These are phyloP conservation scores for Grus americana DNA, from an alignment of 2,113 vertebrate species.

Conservation along the genomic window DNA sequence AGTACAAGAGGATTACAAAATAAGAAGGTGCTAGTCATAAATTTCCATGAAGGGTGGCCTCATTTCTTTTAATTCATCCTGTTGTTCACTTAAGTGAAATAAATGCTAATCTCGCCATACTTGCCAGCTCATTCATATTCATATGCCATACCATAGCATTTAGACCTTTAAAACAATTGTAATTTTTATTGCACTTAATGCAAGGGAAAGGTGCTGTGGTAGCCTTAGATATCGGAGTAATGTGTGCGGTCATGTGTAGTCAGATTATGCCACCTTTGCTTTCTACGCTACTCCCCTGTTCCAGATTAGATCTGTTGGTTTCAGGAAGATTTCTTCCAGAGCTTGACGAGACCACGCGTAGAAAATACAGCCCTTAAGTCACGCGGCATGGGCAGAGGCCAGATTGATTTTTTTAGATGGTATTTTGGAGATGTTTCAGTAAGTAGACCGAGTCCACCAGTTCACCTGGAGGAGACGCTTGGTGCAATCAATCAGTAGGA, in stretches of 20 bases:
- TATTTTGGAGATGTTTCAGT: neutral
- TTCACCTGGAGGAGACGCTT: neutral
- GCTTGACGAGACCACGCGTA: rapidly evolving
- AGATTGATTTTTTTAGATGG: neutral
- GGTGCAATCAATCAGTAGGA: neutral
- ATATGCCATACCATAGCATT: conserved; percentile 4
- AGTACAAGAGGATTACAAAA: conserved; percentile 60
- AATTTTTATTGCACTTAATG: neutral
- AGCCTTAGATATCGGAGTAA: neutral
- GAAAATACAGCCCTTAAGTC: neutral
- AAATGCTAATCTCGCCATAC: conserved; percentile 31
- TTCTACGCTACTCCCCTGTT: neutral
- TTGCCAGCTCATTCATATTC: conserved; percentile 50
- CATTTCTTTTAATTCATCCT: conserved; percentile 54
- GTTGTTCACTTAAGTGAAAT: conserved; percentile 66
- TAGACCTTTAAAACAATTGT: conserved; percentile 37
- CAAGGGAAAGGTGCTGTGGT: neutral
- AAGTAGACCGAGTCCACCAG: neutral
- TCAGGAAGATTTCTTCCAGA: neutral
- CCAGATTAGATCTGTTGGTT: neutral
- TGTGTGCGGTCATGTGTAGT: rapidly evolving
- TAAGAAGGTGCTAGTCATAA: conserved; percentile 49
- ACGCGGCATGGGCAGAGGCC: neutral
- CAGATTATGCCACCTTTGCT: neutral
- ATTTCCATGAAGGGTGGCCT: conserved; percentile 58